Base-by-base conservation (phyloP, 2,888 invertebrate genomes). In the Tiliacea aurago region DNA sequence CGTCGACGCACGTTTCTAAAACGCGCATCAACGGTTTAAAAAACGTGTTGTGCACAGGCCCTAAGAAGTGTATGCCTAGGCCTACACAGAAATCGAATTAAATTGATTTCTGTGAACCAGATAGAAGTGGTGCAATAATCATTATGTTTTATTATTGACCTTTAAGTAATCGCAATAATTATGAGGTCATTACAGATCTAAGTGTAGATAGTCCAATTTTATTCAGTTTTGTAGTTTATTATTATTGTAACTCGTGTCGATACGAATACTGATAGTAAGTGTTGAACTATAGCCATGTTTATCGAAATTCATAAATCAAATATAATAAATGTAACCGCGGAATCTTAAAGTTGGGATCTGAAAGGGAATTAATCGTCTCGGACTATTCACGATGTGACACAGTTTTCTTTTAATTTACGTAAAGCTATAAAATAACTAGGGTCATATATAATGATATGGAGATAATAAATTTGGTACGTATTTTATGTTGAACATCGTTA, bases 161-260 rank as follows among this genome's bases (percentile, higher is more conserved):
- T 80, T 69, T 62, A 23, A 28, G n/a, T 61, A 72, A 80, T 81
- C 59, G 47, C 28, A 81, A 76, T 76, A 79, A 79, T 81, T 71
- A 71, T 59, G 61, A 64, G 59, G 55, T 59, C 41, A 69, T 81
- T 77, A 65, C 51, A 58, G 80, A 80, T 80, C 51, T 72, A 49
- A 56, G 47, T 56, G 45, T 11, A 47, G 80, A 79, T 80, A 63
- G 0, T 20, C 0, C 28, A 58, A 43, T 72, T 81, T 80, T 68
- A 80, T 80, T 80, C 66, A 70, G 61, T 70, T 69, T 56, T 70
- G 64, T 69, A 9, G 51, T 80, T 78, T 69, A 80, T 76, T 66
- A 37, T 76, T 76, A 76, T 72, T 76, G 56, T 68, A 20, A 53
- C 2, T 78, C 78, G 78, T 80, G 78, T 51, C 23, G 78, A 80